A percentile compares a stretch with the other conserved stretches of the same genome.
These are phyloP conservation scores for Macrobrachium nipponense DNA, from an alignment of 1,140 invertebrate species.

Conservation along the genomic window DNA sequence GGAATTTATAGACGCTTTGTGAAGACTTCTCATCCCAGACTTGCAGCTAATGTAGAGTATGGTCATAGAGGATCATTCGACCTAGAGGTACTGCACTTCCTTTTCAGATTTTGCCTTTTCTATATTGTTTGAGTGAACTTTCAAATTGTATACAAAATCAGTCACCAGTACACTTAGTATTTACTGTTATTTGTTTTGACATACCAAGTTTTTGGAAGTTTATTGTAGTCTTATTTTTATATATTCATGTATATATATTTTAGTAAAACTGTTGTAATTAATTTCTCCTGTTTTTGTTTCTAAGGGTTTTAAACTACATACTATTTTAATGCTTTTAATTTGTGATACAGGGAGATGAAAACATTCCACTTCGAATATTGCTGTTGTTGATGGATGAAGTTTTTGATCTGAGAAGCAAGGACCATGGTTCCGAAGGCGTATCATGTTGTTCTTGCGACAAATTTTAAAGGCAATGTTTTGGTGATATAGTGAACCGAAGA, in stretches of 20 bases:
- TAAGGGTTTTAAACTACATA: no score
- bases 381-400: conserved; percentile 90
- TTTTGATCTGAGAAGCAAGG: conserved; percentile 87
- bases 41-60: conserved; percentile 26
- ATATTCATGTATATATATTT: conserved; percentile 10
- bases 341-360: conserved; percentile 73
- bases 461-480: conserved; percentile 77
- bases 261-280: neutral
- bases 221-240: neutral
- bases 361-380: conserved; percentile 88
- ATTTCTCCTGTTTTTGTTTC: neutral
- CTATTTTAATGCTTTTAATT: neutral
- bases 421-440: conserved; percentile 88
- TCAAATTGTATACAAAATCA: no score
- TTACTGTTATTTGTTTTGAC: no score
- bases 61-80: conserved; percentile 66
- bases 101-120: no score
- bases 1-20: conserved; percentile 73
- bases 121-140: no score
- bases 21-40: conserved; percentile 35
- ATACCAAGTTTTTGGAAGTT: neutral
- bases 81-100: conserved; percentile 65
- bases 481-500: conserved; percentile 87
- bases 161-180: no score
- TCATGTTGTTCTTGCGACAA: conserved; percentile 83